phyloP scores from a whole-genome alignment of 1,140 invertebrate genomes.

The Streblospio benedicti region DNA sequence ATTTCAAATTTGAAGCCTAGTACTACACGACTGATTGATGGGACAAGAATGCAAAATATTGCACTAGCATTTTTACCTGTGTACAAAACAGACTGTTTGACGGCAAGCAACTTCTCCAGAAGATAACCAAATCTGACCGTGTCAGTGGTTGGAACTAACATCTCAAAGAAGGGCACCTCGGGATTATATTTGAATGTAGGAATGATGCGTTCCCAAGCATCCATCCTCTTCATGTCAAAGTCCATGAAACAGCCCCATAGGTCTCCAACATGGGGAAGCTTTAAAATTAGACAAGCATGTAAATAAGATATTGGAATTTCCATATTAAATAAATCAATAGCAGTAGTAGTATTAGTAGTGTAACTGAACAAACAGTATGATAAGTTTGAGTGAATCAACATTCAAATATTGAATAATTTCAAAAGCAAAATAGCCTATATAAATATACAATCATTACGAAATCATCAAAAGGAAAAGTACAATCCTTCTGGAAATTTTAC shows the following conservation, averaged over 20 bases:
- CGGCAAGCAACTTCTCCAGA: slow-evolving; percentile 62
- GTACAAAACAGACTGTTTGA: slow-evolving; percentile 56
- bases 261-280: slow-evolving; percentile 54
- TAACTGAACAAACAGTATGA: too few species aligned
- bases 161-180: slow-evolving; percentile 47
- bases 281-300: slow-evolving; percentile 4
- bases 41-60: neutral
- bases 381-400: too few species aligned
- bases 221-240: slow-evolving; percentile 56
- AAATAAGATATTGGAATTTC: neutral
- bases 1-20: neutral
- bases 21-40: neutral
- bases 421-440: too few species aligned
- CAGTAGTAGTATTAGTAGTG: too few species aligned
- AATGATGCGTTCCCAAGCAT: slow-evolving; percentile 66
- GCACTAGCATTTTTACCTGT: too few species aligned
- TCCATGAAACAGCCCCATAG: slow-evolving; percentile 70
- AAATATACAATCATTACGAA: too few species aligned
- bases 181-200: slow-evolving; percentile 60
- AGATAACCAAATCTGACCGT: slow-evolving; percentile 53
- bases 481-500: too few species aligned
- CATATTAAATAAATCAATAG: too few species aligned
- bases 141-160: slow-evolving; percentile 47
- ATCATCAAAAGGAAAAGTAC: too few species aligned
- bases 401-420: too few species aligned